Evolutionary conservation across 2,888 invertebrate species (phyloP), one percentile per base, ranked within the genome.

Genomic region (Drosophila lacicola): DNA sequence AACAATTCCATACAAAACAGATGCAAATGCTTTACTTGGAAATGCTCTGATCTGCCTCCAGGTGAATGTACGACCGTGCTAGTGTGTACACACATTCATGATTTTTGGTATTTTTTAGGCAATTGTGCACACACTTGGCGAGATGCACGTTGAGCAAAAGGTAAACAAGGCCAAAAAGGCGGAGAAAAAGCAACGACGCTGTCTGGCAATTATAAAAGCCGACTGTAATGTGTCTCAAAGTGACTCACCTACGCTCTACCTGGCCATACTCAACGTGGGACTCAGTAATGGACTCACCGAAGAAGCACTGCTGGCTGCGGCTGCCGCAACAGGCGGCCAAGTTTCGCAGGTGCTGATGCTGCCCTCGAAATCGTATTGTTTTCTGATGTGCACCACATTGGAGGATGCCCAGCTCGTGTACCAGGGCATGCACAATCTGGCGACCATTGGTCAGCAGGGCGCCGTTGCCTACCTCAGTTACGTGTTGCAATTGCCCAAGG

Each of bases 251-350:
- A 93, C 93, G 4, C 84, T 87, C 70, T 76, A 71, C 60, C 56
- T 93, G 34, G 90, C 79, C 1, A 97, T 98, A n/a, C 96, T 97
- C 82, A 98, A 98, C 93, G 96, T 95, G 29, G 98, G 98, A 1
- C 94, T 98, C 67, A 96, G 96, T 2, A 97, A 96, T 77, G 97
- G 97, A 5, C 93, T 97, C 21, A 93, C 94, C 5, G 95, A 96
- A 90, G 95, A 95, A 85, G 90, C 93, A 49, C 88, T 98, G 10
- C 89, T 95, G 5, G 90, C 93, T 44, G 90, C 94, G 5, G 94
- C 95, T 56, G 88, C 95, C 56, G 86, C 92, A 4, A 88, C 93
- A 60, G 93, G 93, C 90, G 94, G 95, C 1, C 66, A 88, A 21
- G 90, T 96, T 2, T 93, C 94, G 19, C 94, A 94, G 50, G 93